A percentile compares a stretch with the other conserved stretches of the same genome.
These are phyloP conservation scores for Drosophila colorata DNA, from an alignment of 2,888 invertebrate genomes.

Conservation along the genomic window DNA sequence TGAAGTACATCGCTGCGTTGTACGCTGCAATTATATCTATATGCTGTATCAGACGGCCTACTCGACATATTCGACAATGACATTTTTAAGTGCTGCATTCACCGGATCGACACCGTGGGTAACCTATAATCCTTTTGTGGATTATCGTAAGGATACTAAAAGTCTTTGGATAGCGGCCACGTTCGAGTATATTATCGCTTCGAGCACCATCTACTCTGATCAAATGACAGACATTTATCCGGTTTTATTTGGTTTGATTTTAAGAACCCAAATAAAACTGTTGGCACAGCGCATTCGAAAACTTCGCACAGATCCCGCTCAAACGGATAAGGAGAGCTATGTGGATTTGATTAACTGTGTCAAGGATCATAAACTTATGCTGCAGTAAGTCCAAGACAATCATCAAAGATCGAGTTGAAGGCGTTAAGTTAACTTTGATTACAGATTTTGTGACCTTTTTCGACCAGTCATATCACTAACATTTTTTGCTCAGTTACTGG, in stretches of 20 bases:
- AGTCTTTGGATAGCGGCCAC: constrained; percentile 23
- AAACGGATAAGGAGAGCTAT: constrained; percentile 21
- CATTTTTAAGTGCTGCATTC: constrained; percentile 2
- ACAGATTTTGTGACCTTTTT: constrained; percentile 43
- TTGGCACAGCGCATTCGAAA: constrained; percentile 18
- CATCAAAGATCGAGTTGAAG: not conserved
- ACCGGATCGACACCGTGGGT: constrained; percentile 34
- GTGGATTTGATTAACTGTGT: constrained; percentile 43
- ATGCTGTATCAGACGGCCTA: constrained; percentile 21
- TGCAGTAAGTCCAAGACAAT: constrained; percentile 24
- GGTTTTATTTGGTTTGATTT: constrained; percentile 14
- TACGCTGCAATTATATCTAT: constrained; percentile 29
- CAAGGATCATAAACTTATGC: constrained; percentile 40
- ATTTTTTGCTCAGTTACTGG: constrained; percentile 49
- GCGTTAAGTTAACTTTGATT: not conserved
- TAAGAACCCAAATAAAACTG: constrained; percentile 39
- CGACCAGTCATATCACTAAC: constrained; percentile 44
- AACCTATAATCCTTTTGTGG: constrained; percentile 35
- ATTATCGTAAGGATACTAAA: constrained; percentile 5
- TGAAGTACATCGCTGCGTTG: constrained; percentile 30
- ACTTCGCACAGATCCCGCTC: constrained; percentile 19
- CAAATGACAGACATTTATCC: constrained; percentile 30
- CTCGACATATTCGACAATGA: not conserved
- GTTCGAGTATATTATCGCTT: constrained; percentile 7
- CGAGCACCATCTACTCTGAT: constrained; percentile 1